Base-by-base conservation (phyloP, 2,888 invertebrate species). In the Deilephila porcellus region DNA sequence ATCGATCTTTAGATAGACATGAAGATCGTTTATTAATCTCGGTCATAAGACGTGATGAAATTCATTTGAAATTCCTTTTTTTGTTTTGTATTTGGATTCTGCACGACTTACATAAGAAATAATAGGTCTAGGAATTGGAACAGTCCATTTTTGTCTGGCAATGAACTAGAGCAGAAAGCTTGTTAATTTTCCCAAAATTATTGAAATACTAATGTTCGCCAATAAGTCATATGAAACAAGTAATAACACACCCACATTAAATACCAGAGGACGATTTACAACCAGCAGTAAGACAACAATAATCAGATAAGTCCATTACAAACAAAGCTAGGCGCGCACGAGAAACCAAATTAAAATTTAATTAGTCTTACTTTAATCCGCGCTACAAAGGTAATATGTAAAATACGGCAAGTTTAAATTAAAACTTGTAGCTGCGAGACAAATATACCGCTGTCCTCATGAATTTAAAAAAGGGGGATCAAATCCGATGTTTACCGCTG, bases 261-360 rank as follows among this genome's bases (percentile, higher is more conserved):
- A 3, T 45, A 14, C 45, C 11, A 45, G 45, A 45, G 11, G 14
- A 6, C n/a, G n/a, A 56, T 19, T 56, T 56, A 4, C 4, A n/a
- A 56, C 17, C 56, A n/a, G 19, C 17, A 56, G n/a, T 56, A n/a
- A 4, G 19, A 1, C n/a, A n/a, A 56, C 56, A 6, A n/a, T 19
- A 37, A n/a, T 8, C 17, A 63, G 34, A 37, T 63, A 25, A 17
- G 14, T 25, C 25, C 25, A 45, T 25, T 17, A 25, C 25, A 7
- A 29, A 32, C 29, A 34, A 14, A 45, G 25, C 25, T 25, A 52
- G 20, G 11, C 60, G 37, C 34, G 37, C 60, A 60, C 34, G 60
- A 45, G 45, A 60, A 34, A 60, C 29, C 25, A 37, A 60, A 45
- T 60, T 60, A 60, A 60, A 37, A 60, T 71, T 72, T 63, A 64